A percentile compares a stretch with the other conserved stretches of the same genome.
Evolutionary conservation across 2,888 invertebrate genomes (phyloP).

Genomic region (Camponotus fellah): DNA sequence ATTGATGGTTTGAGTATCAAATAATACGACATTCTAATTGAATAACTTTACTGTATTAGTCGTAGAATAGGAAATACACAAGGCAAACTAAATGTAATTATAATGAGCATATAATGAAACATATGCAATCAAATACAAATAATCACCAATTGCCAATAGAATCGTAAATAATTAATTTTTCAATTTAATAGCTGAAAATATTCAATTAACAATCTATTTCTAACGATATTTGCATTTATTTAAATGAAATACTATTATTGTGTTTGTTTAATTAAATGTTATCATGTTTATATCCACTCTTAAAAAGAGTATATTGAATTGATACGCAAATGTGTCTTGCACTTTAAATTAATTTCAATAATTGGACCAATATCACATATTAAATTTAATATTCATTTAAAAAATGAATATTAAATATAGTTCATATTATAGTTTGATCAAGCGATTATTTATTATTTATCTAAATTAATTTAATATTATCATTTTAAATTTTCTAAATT

Average conservation of each 20-base stretch:
- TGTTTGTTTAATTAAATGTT: not conserved
- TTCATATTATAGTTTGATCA: too few relatives aligned
- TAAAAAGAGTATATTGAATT: too few relatives aligned
- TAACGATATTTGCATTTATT: not conserved
- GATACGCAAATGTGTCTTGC: too few relatives aligned
- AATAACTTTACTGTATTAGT: not conserved
- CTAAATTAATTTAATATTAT: too few relatives aligned
- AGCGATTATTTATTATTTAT: too few relatives aligned
- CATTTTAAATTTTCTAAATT: too few relatives aligned
- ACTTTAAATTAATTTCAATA: too few relatives aligned
- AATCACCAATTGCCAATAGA: slow-evolving; percentile 2
- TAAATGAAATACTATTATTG: not conserved
- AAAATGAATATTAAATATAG: too few relatives aligned
- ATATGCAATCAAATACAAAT: not conserved
- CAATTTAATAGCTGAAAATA: not conserved
- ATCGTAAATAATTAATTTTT: slow-evolving; percentile 35
- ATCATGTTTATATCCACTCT: too few relatives aligned
- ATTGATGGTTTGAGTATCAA: not conserved
- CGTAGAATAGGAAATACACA: not conserved
- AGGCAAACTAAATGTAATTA: not conserved
- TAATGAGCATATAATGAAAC: too few relatives aligned
- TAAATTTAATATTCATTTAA: too few relatives aligned
- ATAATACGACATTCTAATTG: not conserved
- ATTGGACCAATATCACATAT: too few relatives aligned
- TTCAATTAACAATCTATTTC: not conserved